Conservation (phyloP, 35 echinoderm and acorn worm species). For the Lytechinus pictus region DNA sequence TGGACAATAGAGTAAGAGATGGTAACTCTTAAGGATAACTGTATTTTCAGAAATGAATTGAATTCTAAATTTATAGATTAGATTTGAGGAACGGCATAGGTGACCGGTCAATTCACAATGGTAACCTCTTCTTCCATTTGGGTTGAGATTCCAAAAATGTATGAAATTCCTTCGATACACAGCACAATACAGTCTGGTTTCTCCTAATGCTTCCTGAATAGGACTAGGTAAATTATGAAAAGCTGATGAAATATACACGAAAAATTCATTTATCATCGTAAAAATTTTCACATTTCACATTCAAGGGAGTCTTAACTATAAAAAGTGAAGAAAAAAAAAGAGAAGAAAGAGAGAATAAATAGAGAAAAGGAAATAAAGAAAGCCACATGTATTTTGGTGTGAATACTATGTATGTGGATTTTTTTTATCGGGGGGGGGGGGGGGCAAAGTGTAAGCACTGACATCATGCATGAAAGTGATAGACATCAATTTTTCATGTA, state of each 20-base stretch:
- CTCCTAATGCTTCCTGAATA: background rate
- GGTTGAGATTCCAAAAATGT: slow-evolving; percentile 16
- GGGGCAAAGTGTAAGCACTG: too few relatives aligned
- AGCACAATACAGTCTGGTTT: background rate
- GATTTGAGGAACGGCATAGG: background rate
- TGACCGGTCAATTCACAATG: background rate
- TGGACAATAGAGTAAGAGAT: background rate
- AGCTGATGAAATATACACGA: background rate
- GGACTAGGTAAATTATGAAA: background rate
- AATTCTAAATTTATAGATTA: background rate
- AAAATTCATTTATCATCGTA: background rate
- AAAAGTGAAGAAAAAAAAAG: too few relatives aligned
- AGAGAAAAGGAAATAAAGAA: too few relatives aligned
- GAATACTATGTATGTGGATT: too few relatives aligned
- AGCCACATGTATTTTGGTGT: too few relatives aligned
- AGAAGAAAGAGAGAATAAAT: too few relatives aligned
- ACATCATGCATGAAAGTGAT: too few relatives aligned
- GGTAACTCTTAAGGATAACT: background rate
- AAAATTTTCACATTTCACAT: background rate
- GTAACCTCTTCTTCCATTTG: background rate
- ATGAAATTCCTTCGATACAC: background rate
- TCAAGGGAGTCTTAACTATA: too few relatives aligned
- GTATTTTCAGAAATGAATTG: background rate
- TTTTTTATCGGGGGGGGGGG: too few relatives aligned
- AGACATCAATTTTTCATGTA: too few relatives aligned